Evolutionary conservation across 2,113 vertebrate species (phyloP), one percentile per base, ranked within the genome.

Genomic region (Lampris megalopsis): DNA sequence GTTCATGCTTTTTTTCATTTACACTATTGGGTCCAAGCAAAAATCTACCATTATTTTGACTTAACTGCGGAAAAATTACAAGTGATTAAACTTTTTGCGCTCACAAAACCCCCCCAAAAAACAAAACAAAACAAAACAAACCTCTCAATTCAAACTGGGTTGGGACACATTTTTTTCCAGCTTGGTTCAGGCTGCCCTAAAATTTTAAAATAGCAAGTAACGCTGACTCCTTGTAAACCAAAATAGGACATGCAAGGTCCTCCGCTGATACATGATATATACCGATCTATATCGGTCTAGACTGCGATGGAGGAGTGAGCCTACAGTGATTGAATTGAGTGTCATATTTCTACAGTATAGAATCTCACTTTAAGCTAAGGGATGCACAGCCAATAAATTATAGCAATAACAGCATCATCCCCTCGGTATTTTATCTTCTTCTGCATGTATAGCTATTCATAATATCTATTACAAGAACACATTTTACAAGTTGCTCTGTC

Each of bases 301-400:
- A 79, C 77, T 69, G 62, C 41, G 63, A 75, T 38, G 40, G 48
- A 78, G 43, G 71, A 83, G 63, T 43, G 60, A 62, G 60, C 65
- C 57, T 37, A 10, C n/a, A 63, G 60, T 59, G 60, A 71, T 52
- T 65, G 37, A 37, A 79, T 66, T 3, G 2, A 66, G 47, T 52
- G 56, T 78, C 65, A 73, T 11, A 64, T 81, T 73, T 78, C 61
- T 52, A 36, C 50, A 56, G 48, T 58, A 68, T 68, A 65, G 38
- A 68, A 75, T 73, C 69, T 85, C 71, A 73, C 75, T 85, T 78
- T 68, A 64, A 80, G 68, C 45, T 42, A 45, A 60, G 75, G 57
- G 65, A 75, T 54, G 74, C 58, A 83, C 42, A 13, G 10, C 4
- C 6, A 36, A 74, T 60, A 47, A 48, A 69, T 45, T 57, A 8